These are phyloP conservation scores for Cranoglanis bouderius DNA, from an alignment of 2,113 vertebrate species.

Conservation along the genomic window DNA sequence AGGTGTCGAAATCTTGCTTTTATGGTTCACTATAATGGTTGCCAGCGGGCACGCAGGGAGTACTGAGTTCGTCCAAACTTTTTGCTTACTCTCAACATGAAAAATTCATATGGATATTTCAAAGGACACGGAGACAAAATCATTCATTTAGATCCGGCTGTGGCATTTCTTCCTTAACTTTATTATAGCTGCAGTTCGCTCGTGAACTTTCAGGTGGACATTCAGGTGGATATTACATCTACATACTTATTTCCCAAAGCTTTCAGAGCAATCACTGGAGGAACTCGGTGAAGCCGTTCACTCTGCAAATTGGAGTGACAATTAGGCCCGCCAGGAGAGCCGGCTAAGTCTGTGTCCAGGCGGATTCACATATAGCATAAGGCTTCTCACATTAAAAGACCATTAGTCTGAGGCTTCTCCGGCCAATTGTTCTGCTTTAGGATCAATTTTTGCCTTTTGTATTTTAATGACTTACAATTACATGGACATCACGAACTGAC, in stretches of 20 bases:
- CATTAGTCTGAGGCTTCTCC: conserved; percentile 15
- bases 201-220: background rate
- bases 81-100: background rate
- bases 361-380: conserved; percentile 10
- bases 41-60: background rate
- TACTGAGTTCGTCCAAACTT: background rate
- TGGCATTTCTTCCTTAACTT: background rate
- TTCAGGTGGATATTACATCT: background rate
- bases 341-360: conserved; percentile 9
- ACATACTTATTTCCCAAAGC: conserved; percentile 31
- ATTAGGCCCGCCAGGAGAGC: conserved; percentile 21
- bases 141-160: too few relatives aligned
- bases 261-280: conserved; percentile 3
- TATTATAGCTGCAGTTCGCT: background rate
- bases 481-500: background rate
- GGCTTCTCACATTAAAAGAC: background rate
- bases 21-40: conserved; percentile 1
- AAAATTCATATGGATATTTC: too few relatives aligned
- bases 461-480: conserved; percentile 23
- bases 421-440: conserved; percentile 9
- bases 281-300: conserved; percentile 33
- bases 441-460: background rate
- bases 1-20: conserved; percentile 3
- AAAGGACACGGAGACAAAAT: background rate
- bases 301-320: conserved; percentile 44